phyloP scores from a whole-genome alignment of 2,113 vertebrate genomes.

The Myotis lucifugus region DNA sequence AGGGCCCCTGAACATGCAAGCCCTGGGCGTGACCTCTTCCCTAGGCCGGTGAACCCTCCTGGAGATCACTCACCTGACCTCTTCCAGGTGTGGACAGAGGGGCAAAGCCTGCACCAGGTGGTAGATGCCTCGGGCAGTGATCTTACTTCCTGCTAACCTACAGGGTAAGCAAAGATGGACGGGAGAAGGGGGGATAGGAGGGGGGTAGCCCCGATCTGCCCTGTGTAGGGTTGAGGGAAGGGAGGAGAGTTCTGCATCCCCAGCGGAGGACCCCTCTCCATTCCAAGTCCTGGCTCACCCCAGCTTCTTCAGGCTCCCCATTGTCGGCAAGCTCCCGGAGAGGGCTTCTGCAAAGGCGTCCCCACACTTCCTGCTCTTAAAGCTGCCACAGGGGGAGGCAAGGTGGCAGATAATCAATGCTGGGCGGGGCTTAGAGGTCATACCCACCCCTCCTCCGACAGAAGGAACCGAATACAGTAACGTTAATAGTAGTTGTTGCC shows the following conservation, averaged over 20 bases:
- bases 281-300: conserved; percentile 85
- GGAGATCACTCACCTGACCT: conserved; percentile 88
- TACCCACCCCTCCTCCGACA: background rate
- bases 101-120: conserved; percentile 84
- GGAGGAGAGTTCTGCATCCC: background rate
- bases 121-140: conserved; percentile 86
- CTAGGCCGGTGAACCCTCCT: background rate
- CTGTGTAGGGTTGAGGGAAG: background rate
- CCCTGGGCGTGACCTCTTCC: background rate
- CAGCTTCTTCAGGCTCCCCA: conserved; percentile 86
- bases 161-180: background rate
- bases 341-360: conserved; percentile 91
- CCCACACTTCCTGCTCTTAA: conserved; percentile 90
- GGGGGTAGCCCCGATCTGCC: background rate
- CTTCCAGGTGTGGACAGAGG: conserved; percentile 86
- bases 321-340: conserved; percentile 83
- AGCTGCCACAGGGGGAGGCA: conserved; percentile 83
- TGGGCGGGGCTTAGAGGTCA: background rate
- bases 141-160: conserved; percentile 87
- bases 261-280: background rate
- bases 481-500: fast-evolving
- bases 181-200: background rate
- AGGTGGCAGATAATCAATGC: background rate
- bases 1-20: background rate
- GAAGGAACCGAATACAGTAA: background rate